Evolutionary conservation across 2,888 invertebrate genomes (phyloP).

Genomic region (Eledona agricola): DNA sequence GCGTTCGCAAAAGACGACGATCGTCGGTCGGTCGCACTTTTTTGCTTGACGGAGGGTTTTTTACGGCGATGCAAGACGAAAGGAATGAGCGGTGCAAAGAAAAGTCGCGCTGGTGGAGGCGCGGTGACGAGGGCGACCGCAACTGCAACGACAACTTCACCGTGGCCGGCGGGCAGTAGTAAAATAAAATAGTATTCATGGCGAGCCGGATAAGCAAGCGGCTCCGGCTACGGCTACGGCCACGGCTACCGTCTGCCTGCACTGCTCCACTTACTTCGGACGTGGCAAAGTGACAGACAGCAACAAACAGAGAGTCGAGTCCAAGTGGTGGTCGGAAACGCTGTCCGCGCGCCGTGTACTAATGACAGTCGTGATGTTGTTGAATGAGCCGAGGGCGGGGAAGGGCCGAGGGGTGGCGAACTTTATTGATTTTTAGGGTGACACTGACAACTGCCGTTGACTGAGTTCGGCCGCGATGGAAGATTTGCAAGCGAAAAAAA

Average conservation of each 20-base stretch:
- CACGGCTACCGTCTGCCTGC: conserved; percentile 51
- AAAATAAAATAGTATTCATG: conserved; percentile 29
- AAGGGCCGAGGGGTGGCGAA: conserved; percentile 64
- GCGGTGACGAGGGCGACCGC: conserved; percentile 49
- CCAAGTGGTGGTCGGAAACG: conserved; percentile 38
- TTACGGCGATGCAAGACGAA: conserved; percentile 58
- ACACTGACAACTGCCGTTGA: conserved; percentile 70
- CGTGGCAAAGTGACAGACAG: conserved; percentile 54
- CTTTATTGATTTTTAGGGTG: conserved; percentile 74
- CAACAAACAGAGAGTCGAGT: conserved; percentile 49
- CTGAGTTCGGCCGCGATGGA: conserved; percentile 65
- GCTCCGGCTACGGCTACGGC: no score
- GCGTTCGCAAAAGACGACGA: conserved; percentile 54
- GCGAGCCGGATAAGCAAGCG: conserved; percentile 51
- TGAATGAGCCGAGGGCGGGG: conserved; percentile 62
- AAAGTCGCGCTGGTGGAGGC: conserved; percentile 55
- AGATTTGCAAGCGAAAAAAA: conserved; percentile 65
- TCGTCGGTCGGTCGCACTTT: conserved; percentile 57
- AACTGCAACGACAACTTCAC: no score
- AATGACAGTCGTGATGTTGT: conserved; percentile 59
- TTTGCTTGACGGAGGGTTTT: conserved; percentile 55
- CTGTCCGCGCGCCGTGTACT: conserved; percentile 44
- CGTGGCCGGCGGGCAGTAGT: no score
- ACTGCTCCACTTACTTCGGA: conserved; percentile 58
- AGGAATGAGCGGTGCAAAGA: conserved; percentile 56